Base-by-base conservation (phyloP, 2,888 invertebrate species). In the Ypsolopha sequella region DNA sequence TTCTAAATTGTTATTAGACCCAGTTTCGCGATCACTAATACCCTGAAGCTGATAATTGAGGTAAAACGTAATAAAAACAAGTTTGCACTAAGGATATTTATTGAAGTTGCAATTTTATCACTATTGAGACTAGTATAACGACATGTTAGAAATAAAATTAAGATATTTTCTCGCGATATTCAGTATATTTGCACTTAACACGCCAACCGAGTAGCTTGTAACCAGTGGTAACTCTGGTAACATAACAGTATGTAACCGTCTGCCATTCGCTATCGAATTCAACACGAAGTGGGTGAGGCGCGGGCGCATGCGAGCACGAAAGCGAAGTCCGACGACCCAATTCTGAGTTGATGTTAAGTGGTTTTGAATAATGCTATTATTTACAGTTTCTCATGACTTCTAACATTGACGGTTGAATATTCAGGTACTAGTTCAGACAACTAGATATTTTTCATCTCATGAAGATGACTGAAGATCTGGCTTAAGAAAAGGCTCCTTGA, bases 311-410 rank as follows among this genome's bases (percentile, higher is more conserved):
- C 36, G 39, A 33, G 38, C 49, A 47, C 52, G 48, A 54, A 54
- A 52, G 50, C 50, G 48, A 54, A 57, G 9, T 41, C 11, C 24
- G 52, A 41, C 54, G 53, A 54, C 57, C 55, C 48, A 57, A 53
- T 55, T 53, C 49, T 48, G 48, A 10, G 39, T 47, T 39, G 53
- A 51, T 51, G 52, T 53, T 55, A 52, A 53, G 24, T 51, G 54
- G 41, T 39, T 39, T 39, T 39, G 39, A 35, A 46, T 46, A 46
- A 33, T 46, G 35, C 11, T 11, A 46, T 46, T 11, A n/a, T 9
- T n/a, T 46, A 35, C 35, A 7, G 46, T 46, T 34, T 35, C 14
- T 24, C 24, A 24, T 39, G 39, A 39, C 10, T 39, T 39, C 39
- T 24, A 4, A 24, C 24, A 24, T 24, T 3, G 2, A 3, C 4